Conservation (phyloP, 2,113 vertebrate species). For the Corydoras sp. region DNA sequence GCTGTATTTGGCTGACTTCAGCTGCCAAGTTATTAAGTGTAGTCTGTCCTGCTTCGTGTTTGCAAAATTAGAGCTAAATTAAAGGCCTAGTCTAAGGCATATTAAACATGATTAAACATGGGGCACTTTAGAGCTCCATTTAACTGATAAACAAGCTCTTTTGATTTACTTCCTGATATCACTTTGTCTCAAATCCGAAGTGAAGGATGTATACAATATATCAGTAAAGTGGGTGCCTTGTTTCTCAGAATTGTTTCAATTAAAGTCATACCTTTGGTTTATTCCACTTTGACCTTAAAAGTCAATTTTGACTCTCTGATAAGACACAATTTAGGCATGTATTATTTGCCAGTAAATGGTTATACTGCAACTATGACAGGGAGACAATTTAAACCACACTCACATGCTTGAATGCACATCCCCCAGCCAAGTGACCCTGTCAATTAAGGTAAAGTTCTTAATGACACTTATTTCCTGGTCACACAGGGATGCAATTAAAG, state of each 20-base stretch:
- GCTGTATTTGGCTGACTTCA: neutral
- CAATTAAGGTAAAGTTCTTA: constrained; percentile 36
- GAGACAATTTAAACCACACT: constrained; percentile 31
- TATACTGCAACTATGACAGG: constrained; percentile 15
- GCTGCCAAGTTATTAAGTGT: constrained; percentile 17
- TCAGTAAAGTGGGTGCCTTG: constrained; percentile 12
- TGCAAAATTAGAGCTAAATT: constrained; percentile 34
- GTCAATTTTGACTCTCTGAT: constrained; percentile 17
- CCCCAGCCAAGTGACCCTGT: constrained; percentile 27
- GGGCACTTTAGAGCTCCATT: constrained; percentile 17
- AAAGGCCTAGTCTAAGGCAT: constrained; percentile 32
- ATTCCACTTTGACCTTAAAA: constrained; percentile 34
- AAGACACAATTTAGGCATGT: constrained; percentile 25
- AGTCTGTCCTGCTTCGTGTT: constrained; percentile 34
- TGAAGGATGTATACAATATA: constrained; percentile 32
- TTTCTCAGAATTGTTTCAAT: constrained; percentile 16
- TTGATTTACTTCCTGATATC: constrained; percentile 33
- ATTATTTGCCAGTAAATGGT: constrained; percentile 37
- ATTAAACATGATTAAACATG: constrained; percentile 32
- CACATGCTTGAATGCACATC: neutral
- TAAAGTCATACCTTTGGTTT: neutral
- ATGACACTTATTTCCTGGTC: constrained; percentile 38
- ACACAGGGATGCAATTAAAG: constrained; percentile 36
- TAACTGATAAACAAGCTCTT: constrained; percentile 40
- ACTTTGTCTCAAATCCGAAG: constrained; percentile 1